Conservation (phyloP, 1,140 invertebrate genomes). For the Drosophila nebulosa region DNA sequence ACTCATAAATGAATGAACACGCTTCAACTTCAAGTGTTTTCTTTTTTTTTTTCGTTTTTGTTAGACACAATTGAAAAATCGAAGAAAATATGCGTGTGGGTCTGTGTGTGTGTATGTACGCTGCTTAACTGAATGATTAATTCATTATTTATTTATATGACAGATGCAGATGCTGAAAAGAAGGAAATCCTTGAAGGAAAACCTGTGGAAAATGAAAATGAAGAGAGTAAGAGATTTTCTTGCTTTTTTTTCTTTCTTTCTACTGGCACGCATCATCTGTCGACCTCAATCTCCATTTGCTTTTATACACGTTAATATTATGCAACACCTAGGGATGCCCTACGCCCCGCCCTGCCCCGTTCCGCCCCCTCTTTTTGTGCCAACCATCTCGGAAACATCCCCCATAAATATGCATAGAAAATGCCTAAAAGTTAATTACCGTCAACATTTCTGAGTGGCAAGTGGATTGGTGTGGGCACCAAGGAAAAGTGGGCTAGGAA, state of each 20-base stretch:
- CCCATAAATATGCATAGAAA: constrained; percentile 76
- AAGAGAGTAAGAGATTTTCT: constrained; percentile 11
- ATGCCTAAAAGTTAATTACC: constrained; percentile 79
- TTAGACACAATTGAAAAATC: constrained; percentile 62
- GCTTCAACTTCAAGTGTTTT: constrained; percentile 6
- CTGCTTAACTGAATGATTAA: constrained; percentile 72
- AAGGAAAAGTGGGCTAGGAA: constrained; percentile 42
- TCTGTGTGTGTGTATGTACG: constrained; percentile 20
- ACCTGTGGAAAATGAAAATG: constrained; percentile 13
- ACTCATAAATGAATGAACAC: constrained; percentile 67
- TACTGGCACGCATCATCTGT: constrained; percentile 64
- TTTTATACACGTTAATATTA: constrained; percentile 59
- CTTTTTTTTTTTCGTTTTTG: constrained; percentile 47
- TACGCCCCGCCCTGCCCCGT: background rate
- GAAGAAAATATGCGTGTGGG: constrained; percentile 6
- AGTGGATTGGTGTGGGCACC: background rate
- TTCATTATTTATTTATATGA: constrained; percentile 69
- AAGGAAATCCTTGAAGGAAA: constrained; percentile 20
- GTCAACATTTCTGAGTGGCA: constrained; percentile 73
- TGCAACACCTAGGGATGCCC: constrained; percentile 42
- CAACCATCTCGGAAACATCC: constrained; percentile 14
- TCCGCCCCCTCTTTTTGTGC: background rate
- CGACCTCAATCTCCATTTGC: background rate
- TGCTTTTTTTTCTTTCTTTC: background rate
- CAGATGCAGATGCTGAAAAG: constrained; percentile 47